Base-by-base conservation (phyloP, 1,140 invertebrate genomes). In the Ostrea denselamellosa region DNA sequence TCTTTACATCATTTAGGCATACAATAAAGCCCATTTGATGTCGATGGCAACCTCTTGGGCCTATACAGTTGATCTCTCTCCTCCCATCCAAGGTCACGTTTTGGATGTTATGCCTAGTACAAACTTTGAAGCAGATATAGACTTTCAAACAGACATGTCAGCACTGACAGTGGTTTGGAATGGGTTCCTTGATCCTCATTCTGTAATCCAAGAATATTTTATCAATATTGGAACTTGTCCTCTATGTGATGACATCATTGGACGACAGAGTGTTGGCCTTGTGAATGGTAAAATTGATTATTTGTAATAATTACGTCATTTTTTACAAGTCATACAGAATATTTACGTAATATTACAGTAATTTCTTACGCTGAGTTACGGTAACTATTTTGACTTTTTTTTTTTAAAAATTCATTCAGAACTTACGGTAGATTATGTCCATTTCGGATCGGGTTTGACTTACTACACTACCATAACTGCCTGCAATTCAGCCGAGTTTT, bases 391-490 rank as follows among this genome's bases (percentile, higher is more conserved):
- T 62, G 17, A 19, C 56, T 19, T 5, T 19, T 62, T 3, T 12
- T 58, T 58, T 17, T 12, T n/a, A n/a, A n/a, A n/a, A n/a, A n/a
- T n/a, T n/a, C n/a, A 89, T 91, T n/a, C 87, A 91, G 90, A 89
- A 81, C 83, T 89, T 86, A 52, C 28, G 8, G n/a, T 90, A 25
- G 83, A 56, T 19, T 85, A 90, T 68, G 53, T 88, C 14, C 53
- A 58, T 2, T 83, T 90, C 22, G 65, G 65, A 56, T 81, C 88
- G 14, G 91, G 90, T 19, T 22, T 88, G 8, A 88, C 19, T 12
- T 91, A 91, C 83, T 90, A 87, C 53, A 86, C 86, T 2, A 90
- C 91, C 8, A 85, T 91, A n/a, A 87, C 87, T 58, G 90, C 89
- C 5, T 91, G 91, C 84, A 90, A 91, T 68, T 87, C 83, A 2